Base-by-base conservation (phyloP, 2,888 invertebrate species). In the Drosophila flavopinicola region DNA sequence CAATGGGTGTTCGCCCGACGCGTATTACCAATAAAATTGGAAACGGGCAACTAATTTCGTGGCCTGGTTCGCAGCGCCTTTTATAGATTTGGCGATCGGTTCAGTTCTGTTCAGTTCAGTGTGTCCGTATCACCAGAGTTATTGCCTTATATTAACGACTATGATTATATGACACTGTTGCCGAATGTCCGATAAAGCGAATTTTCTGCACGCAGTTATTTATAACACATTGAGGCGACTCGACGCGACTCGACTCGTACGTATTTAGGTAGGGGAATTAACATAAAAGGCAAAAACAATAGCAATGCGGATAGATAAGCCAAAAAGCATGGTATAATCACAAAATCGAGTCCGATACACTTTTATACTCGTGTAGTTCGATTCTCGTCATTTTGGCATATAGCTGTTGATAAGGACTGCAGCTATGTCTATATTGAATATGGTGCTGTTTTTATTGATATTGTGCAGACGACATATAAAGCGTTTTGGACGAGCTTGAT, bases 41-140 rank as follows among this genome's bases (percentile, higher is more conserved):
- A 66, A 72, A 83, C 85, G 77, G 78, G 59, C 69, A 83, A 89
- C 88, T 89, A 79, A 75, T 73, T 87, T 75, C 60, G 56, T 56
- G 51, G 52, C 41, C 13, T 41, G 17, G 33, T 30, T 33, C 7
- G 35, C 60, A 54, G 35, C 70, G 58, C 32, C 84, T 89, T 89
- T 86, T 89, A 89, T 89, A 88, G 88, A 86, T 69, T 88, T 65
- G 32, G 23, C 48, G 48, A 30, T 38, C 63, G 57, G n/a, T n/a
- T n/a, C n/a, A n/a, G n/a, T n/a, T n/a, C n/a, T n/a, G n/a, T n/a
- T 51, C 52, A 52, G 37, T 48, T 24, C 49, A 38, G 27, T 48
- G 23, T n/a, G 33, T 15, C 20, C 58, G 25, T 76, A 76, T 76
- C 73, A 45, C 23, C 29, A 54, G 52, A 38, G 45, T 77, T 83